Evolutionary conservation across 2,888 invertebrate species (phyloP).

Genomic region (Campoletis raptor): DNA sequence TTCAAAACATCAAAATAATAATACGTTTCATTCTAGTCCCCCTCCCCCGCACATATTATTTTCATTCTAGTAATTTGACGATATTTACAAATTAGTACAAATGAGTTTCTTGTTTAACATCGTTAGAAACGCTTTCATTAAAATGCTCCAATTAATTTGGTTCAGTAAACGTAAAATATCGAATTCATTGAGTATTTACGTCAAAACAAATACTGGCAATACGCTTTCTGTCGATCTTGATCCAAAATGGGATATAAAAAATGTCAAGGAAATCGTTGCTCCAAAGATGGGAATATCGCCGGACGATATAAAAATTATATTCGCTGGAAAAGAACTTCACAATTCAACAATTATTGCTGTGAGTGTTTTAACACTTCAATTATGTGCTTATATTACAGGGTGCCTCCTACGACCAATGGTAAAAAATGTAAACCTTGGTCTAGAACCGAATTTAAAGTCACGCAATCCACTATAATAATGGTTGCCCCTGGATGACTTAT

Average conservation of each 20-base stretch:
- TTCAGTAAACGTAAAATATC: constrained; percentile 87
- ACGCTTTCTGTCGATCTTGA: constrained; percentile 89
- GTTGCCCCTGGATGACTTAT: too few species aligned
- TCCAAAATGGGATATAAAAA: constrained; percentile 91
- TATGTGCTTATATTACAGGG: background rate
- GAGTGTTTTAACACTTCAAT: constrained; percentile 66
- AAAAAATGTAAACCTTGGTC: background rate
- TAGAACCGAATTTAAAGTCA: too few species aligned
- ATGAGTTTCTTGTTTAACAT: constrained; percentile 87
- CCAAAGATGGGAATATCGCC: constrained; percentile 89
- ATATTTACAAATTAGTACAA: constrained; percentile 1
- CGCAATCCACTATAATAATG: background rate
- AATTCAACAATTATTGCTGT: constrained; percentile 90
- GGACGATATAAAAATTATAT: constrained; percentile 91
- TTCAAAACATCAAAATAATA: background rate
- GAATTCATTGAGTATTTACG: constrained; percentile 88
- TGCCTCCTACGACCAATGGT: background rate
- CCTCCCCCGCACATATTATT: background rate
- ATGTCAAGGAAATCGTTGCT: constrained; percentile 90
- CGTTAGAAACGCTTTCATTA: constrained; percentile 86
- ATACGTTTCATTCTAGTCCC: background rate
- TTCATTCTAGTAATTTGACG: background rate
- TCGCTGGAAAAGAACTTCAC: constrained; percentile 91
- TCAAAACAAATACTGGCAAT: constrained; percentile 89
- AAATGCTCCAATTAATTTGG: constrained; percentile 88